Conservation (phyloP, 2,113 vertebrate genomes). For the Gnathonemus longibarbis region DNA sequence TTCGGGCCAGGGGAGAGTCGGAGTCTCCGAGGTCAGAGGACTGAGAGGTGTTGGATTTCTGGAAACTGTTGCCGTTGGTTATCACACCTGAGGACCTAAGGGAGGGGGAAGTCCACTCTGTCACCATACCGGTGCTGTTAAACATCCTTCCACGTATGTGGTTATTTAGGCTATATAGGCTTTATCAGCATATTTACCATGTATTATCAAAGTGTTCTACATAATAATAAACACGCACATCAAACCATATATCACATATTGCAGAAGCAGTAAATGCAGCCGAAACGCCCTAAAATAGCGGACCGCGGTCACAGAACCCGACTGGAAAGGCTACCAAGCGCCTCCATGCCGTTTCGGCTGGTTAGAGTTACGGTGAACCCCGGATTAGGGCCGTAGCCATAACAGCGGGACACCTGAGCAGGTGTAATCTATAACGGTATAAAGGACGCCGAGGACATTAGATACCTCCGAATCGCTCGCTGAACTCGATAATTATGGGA, state of each 20-base stretch:
- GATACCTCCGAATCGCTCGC: neutral
- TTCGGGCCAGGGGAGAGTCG: neutral
- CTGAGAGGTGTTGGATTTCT: constrained; percentile 57
- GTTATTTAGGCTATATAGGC: neutral
- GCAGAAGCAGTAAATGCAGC: neutral
- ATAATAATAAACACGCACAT: neutral
- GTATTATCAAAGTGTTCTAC: neutral
- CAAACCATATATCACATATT: neutral
- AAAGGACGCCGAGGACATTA: constrained; percentile 15
- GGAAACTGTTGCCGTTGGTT: constrained; percentile 57
- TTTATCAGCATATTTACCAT: neutral
- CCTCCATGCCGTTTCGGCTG: constrained; percentile 42
- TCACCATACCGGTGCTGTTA: neutral
- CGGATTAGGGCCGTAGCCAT: constrained; percentile 54
- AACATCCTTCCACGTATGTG: neutral
- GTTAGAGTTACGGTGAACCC: constrained; percentile 58
- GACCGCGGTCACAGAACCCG: constrained; percentile 9
- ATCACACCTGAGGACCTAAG: constrained; percentile 77
- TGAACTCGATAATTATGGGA: neutral
- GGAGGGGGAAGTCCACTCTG: neutral
- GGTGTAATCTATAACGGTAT: constrained; percentile 42
- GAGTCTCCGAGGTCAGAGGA: constrained; percentile 53
- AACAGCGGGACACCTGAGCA: constrained; percentile 57
- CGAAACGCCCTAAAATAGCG: neutral
- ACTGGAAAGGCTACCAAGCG: constrained; percentile 45